Percentiles rank a stretch among this genome's conserved stretches.
phyloP scores from a whole-genome alignment of 2,797 vertebrate genomes.

The Telmatherina bonti region DNA sequence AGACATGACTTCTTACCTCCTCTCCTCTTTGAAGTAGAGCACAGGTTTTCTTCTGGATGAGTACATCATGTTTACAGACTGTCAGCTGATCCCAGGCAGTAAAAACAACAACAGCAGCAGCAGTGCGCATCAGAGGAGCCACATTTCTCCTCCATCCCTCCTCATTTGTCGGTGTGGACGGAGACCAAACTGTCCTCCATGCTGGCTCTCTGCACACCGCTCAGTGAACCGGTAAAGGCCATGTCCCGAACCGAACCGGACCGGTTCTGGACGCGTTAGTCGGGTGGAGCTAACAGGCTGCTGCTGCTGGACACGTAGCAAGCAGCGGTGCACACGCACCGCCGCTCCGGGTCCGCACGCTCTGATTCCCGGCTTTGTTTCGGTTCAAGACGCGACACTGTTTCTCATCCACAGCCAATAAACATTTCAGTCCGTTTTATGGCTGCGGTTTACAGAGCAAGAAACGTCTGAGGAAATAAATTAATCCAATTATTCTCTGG shows the following conservation, averaged over 20 bases:
- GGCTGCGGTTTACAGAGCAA: background rate
- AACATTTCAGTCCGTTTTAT: too few species aligned
- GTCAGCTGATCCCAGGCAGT: background rate
- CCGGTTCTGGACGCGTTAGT: conserved; percentile 3
- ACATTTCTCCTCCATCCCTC: background rate
- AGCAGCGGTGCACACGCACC: conserved; percentile 28
- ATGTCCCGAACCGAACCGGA: background rate
- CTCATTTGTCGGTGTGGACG: conserved; percentile 1
- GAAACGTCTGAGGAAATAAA: rapidly evolving
- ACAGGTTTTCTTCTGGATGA: conserved; percentile 40
- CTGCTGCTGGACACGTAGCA: conserved; percentile 63
- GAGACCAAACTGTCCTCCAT: background rate
- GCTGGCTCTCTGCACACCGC: background rate
- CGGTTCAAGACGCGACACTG: background rate
- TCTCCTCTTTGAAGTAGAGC: conserved; percentile 42
- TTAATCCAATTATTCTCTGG: background rate
- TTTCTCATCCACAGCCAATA: background rate
- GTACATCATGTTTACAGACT: conserved; percentile 38
- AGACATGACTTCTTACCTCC: conserved; percentile 16
- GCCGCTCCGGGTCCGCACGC: conserved; percentile 23
- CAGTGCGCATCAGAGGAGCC: background rate
- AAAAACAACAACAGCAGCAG: background rate
- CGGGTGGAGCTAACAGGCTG: conserved; percentile 8
- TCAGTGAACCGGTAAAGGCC: background rate
- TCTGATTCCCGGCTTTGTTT: background rate